Conservation (phyloP, 2,888 invertebrate genomes). For the Graphium colonna region DNA sequence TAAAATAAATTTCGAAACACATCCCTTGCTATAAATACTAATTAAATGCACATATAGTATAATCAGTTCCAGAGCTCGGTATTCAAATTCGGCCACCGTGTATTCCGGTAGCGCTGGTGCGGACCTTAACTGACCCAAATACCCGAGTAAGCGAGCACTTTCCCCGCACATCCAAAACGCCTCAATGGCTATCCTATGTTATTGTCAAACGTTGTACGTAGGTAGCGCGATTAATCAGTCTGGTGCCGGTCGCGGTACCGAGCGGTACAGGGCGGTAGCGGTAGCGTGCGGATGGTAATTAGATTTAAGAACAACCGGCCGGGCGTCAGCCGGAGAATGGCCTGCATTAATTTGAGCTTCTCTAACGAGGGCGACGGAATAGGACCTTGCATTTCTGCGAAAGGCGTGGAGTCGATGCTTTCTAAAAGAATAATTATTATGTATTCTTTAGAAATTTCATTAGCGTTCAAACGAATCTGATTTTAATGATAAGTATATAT, state of each 20-base stretch:
- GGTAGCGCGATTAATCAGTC: conserved; percentile 40
- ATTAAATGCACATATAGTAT: neutral
- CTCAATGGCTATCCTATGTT: conserved; percentile 32
- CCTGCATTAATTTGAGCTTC: conserved; percentile 78
- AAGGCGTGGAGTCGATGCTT: conserved; percentile 40
- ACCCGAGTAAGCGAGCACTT: conserved; percentile 23
- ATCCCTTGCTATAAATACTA: neutral
- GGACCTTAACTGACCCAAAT: conserved; percentile 21
- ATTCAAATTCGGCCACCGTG: conserved; percentile 19
- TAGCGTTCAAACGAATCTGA: too few species aligned
- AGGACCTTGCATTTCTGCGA: conserved; percentile 51
- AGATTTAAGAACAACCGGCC: conserved; percentile 80
- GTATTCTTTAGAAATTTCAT: too few species aligned
- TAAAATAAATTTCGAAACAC: too few species aligned
- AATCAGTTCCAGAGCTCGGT: conserved; percentile 7
- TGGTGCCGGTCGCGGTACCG: conserved; percentile 28
- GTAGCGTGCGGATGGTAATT: conserved; percentile 58
- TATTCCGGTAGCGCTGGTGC: conserved; percentile 9
- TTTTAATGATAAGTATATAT: too few species aligned
- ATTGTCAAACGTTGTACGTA: conserved; percentile 34
- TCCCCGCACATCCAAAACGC: conserved; percentile 23
- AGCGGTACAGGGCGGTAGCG: conserved; percentile 18
- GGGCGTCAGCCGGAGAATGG: conserved; percentile 75
- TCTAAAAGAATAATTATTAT: too few species aligned
- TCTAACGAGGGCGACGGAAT: conserved; percentile 76